Base-by-base conservation (phyloP, 2,888 invertebrate genomes). In the Microctonus hyperodae region DNA sequence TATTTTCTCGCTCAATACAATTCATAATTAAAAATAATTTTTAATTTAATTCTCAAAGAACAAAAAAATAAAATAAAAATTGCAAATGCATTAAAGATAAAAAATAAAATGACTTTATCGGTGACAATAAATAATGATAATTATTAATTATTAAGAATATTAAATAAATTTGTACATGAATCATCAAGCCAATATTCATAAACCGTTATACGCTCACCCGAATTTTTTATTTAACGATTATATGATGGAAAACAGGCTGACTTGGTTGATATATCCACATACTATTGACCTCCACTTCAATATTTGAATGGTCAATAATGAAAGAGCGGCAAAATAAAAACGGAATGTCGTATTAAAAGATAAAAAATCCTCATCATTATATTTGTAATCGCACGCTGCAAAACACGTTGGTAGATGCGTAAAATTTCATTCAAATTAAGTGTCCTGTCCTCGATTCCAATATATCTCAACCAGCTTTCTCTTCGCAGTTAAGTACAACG, bases 171-270 rank as follows among this genome's bases (percentile, higher is more conserved):
- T 23, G 11, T 51, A 13, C 48, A 61, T 67, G 62, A 67, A 31
- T 67, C 67, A 67, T 67, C 55, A 63, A 58, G 22, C 25, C 11
- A 44, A 44, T 4, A 16, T n/a, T 67, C 6, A 44, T 37, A 33
- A 53, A 40, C 67, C 67, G 67, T 67, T 67, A 67, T 28, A 48
- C 40, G 56, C 57, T 44, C 44, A 25, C 58, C 58, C 62, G 58
- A 67, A 67, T 63, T 67, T 50, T 40, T 22, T 33, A 16, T 35
- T 5, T 6, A 6, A 23, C 37, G 22, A 28, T 35, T 28, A 33
- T 37, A 25, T 62, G 53, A 62, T 53, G 31, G 37, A 60, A 62
- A 62, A 35, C 37, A 13, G 48, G 20, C 51, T 37, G 60, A 44
- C 44, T 33, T 13, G 22, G 22, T 6, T 53, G 23, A 50, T 48